phyloP scores from a whole-genome alignment of 2,113 vertebrate species.

The Melanocharis versteri region DNA sequence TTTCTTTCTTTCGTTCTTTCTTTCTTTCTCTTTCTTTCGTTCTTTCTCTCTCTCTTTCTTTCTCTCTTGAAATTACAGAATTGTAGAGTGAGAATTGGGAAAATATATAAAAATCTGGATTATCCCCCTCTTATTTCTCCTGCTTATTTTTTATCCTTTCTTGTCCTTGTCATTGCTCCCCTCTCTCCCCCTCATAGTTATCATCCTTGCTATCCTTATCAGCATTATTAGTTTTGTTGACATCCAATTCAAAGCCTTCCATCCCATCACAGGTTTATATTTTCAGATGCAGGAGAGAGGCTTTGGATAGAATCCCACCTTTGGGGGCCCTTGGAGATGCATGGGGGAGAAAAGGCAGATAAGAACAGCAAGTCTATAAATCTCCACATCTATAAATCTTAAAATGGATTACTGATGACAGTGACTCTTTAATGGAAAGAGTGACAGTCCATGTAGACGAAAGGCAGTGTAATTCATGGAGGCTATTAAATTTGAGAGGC shows the following conservation, averaged over 20 bases:
- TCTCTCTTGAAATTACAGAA: neutral
- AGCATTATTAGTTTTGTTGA: neutral
- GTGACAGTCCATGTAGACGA: constrained; percentile 30
- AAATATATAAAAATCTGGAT: neutral
- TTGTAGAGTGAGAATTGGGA: neutral
- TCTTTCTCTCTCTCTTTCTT: accelerated
- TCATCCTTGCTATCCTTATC: constrained; percentile 2
- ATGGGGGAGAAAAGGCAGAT: neutral
- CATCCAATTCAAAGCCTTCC: neutral
- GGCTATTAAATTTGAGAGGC: constrained; percentile 55
- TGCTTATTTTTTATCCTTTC: neutral
- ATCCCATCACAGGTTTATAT: neutral
- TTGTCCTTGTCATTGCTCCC: neutral
- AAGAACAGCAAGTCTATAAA: constrained; percentile 50
- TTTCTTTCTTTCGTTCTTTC: accelerated
- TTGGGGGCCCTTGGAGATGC: neutral
- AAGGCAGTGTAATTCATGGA: constrained; percentile 60
- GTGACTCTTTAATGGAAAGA: constrained; percentile 60
- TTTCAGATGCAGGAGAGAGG: neutral
- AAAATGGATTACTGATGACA: constrained; percentile 50
- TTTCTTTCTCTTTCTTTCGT: accelerated
- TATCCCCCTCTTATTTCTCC: neutral
- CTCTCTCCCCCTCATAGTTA: neutral
- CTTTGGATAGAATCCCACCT: neutral
- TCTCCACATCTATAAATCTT: constrained; percentile 37